Evolutionary conservation across 2,888 invertebrate genomes (phyloP), one percentile per base, ranked within the genome.

Genomic region (Leptopilina drosophilae): DNA sequence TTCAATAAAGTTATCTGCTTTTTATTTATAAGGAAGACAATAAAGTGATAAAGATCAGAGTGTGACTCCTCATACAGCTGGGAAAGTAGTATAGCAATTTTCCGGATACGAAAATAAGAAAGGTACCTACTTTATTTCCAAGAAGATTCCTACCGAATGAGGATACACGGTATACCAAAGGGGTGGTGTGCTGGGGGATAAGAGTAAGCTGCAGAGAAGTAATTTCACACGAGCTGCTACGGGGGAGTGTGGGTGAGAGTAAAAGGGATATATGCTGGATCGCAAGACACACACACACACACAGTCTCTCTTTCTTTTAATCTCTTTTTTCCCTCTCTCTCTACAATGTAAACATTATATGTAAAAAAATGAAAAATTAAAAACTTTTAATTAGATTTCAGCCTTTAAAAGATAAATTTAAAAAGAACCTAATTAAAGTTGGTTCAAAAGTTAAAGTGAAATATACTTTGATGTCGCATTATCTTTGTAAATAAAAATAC

Each of bases 181-280:
- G 84, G 87, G 87, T 84, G 86, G 83, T 82, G 79, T 33, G 26
- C 83, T 80, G 83, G 59, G 87, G 88, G 88, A 88, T 89, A 88
- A 88, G 90, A 89, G 89, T 90, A 91, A 91, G 90, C 90, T 91
- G 88, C 90, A 89, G 86, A 89, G 90, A 90, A 91, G 91, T 91
- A 91, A 91, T 91, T 91, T 91, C 90, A 90, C 90, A 89, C 90
- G 90, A 85, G 88, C 87, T 88, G 88, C 86, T 83, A 86, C 84
- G 86, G 88, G 84, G 84, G 79, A 80, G 78, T 84, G 85, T 84
- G 82, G 79, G 80, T 73, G 80, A 82, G 83, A 79, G 82, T 81
- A 81, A 84, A 82, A n/a, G 73, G 73, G 73, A 40, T 73, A 15
- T 49, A 49, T 49, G 11, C 26, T n/a, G 33, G 56, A 73, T 56